These are phyloP conservation scores for Caenorhabditis inopinata DNA, from an alignment of 1,140 invertebrate genomes.

Conservation along the genomic window DNA sequence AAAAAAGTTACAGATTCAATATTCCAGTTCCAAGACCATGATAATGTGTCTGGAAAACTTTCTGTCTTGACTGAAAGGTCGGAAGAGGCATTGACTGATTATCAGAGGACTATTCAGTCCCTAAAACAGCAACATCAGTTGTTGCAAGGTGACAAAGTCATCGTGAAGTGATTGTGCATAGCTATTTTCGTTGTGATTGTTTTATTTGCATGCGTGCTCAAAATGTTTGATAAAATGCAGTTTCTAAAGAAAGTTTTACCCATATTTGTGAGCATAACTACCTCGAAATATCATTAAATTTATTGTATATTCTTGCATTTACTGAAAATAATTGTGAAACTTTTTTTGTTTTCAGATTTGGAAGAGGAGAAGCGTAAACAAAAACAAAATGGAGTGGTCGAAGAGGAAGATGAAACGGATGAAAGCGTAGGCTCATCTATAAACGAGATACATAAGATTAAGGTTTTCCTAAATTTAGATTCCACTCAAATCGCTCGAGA, in stretches of 20 bases:
- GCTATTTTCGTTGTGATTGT: not conserved
- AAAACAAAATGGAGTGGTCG: conserved; percentile 6
- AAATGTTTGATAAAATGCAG: no score
- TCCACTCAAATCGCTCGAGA: not conserved
- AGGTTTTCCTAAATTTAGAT: conserved; percentile 12
- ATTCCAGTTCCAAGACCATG: conserved; percentile 47
- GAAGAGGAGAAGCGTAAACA: conserved; percentile 34
- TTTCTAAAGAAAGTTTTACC: no score
- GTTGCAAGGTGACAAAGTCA: conserved; percentile 35
- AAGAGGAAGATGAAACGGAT: conserved; percentile 10
- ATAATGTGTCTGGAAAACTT: conserved; percentile 59
- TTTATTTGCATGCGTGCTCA: not conserved
- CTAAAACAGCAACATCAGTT: conserved; percentile 58
- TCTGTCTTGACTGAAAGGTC: conserved; percentile 63
- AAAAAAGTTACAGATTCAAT: not conserved
- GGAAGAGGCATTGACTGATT: conserved; percentile 66
- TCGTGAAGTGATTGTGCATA: not conserved
- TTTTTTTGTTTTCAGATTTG: conserved; percentile 23
- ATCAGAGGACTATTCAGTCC: conserved; percentile 64
- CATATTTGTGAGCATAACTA: no score
- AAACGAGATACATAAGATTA: not conserved
- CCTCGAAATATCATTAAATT: no score
- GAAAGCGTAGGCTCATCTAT: conserved; percentile 4
- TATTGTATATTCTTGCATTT: no score
- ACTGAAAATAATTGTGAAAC: no score